Evolutionary conservation across 92 coral and sea anemone genomes (phyloP).

Genomic region (Blastomussa wellsi): DNA sequence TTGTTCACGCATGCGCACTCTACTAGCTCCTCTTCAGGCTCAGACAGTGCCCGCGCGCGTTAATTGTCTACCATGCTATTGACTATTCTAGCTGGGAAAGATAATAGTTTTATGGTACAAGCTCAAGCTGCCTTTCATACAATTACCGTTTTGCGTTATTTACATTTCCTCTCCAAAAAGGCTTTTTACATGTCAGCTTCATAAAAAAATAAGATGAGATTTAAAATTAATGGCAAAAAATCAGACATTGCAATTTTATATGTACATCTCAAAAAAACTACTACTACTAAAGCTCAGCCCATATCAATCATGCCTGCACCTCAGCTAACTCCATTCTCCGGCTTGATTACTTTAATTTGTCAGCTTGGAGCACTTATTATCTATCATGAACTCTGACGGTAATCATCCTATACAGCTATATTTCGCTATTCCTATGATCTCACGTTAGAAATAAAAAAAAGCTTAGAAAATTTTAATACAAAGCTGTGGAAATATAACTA

Average conservation of each 20-base stretch:
- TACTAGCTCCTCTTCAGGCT: no score
- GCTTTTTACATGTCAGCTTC: slow-evolving; percentile 22
- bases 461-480: slow-evolving; percentile 4
- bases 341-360: no score
- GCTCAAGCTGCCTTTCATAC: neutral
- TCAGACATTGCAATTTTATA: neutral
- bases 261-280: slow-evolving; percentile 16
- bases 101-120: slow-evolving; percentile 12
- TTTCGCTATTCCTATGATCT: neutral
- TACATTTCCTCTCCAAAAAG: slow-evolving; percentile 1
- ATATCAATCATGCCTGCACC: neutral
- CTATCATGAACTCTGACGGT: neutral
- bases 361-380: neutral
- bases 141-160: slow-evolving; percentile 1
- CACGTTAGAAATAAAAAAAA: neutral
- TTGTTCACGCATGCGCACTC: neutral
- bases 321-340: neutral
- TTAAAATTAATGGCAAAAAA: slow-evolving; percentile 10
- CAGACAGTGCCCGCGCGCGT: no score
- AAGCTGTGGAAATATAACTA: slow-evolving; percentile 8
- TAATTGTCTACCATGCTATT: neutral
- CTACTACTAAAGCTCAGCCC: neutral
- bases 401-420: neutral
- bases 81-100: neutral
- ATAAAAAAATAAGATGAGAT: neutral